Base-by-base conservation (phyloP, 2,888 invertebrate species). In the Conus canariensis region DNA sequence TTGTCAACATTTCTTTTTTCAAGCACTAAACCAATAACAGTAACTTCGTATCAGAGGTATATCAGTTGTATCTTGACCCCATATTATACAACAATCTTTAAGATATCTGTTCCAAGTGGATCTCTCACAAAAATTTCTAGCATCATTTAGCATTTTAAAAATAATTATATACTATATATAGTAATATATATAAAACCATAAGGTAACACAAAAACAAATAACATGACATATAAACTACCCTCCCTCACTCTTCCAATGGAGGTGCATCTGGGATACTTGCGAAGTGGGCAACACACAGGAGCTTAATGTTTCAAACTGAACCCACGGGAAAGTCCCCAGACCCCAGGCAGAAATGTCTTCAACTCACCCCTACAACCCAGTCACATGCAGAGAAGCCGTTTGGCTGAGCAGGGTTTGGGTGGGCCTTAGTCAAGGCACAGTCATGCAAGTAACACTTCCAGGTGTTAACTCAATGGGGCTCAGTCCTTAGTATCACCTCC, bases 271-370 rank as follows among this genome's bases (percentile, higher is more conserved):
- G 19, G 58, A 87, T 45, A 91, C 90, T 89, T 92, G 90, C 88
- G 58, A 8, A 90, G 90, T 87, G 85, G 93, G 94, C 92, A 90
- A 94, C 94, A 92, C 16, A 93, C 94, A 64, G 93, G 90, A 92
- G 90, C 90, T 77, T 5, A 5, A 85, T 90, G 89, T 90, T 92
- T 91, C 88, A 8, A 45, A 8, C 1, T 58, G 0, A 25, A 92
- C 94, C 93, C 93, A 93, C 93, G 94, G 94, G 93, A 95, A 94
- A 94, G 94, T 95, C 94, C 94, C 94, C 94, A 94, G 94, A 95
- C 93, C 93, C 59, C 88, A 86, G 93, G 91, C 93, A 95, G 94
- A 94, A 89, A 95, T 93, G 93, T 92, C 92, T 91, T 90, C 90
- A 90, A 80, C 92, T 91, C 88, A 89, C 87, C 91, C 91, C 90